phyloP scores from a whole-genome alignment of 2,113 vertebrate genomes.

The Uria lomvia region DNA sequence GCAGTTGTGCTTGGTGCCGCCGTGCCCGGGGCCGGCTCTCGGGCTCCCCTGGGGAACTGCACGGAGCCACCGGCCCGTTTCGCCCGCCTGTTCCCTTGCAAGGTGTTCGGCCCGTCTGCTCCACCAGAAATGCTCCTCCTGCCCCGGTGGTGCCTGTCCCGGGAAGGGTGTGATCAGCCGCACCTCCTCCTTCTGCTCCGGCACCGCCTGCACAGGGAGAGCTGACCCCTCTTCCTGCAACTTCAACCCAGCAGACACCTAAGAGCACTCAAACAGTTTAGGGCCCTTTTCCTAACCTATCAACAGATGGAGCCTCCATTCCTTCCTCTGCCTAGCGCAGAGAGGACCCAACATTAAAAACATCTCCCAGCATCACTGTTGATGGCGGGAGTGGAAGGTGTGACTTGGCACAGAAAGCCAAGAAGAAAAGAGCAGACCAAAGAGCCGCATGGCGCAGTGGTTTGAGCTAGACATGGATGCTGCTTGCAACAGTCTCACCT shows the following conservation, averaged over 20 bases:
- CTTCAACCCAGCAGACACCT: not conserved
- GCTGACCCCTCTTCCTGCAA: not conserved
- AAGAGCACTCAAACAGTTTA: not conserved
- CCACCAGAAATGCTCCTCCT: not conserved
- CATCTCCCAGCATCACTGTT: not conserved
- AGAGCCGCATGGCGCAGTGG: not conserved
- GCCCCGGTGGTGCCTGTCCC: accelerated
- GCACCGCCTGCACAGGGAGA: not conserved
- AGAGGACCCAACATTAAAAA: not conserved
- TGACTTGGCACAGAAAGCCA: not conserved
- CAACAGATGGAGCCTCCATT: not conserved
- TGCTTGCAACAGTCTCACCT: not conserved
- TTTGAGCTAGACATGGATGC: accelerated
- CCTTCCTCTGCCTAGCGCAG: not conserved
- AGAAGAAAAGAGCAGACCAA: not conserved
- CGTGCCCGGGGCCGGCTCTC: not conserved
- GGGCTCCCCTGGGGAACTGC: not conserved
- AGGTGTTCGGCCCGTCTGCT: not conserved
- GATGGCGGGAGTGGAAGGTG: not conserved
- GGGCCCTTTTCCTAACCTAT: not conserved
- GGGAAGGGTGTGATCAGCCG: not conserved
- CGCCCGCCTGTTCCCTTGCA: not conserved
- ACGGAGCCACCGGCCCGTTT: accelerated
- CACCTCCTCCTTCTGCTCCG: not conserved
- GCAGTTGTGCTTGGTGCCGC: not conserved